phyloP scores from a whole-genome alignment of 2,113 vertebrate genomes.

The Acrocephalus arundinaceus region DNA sequence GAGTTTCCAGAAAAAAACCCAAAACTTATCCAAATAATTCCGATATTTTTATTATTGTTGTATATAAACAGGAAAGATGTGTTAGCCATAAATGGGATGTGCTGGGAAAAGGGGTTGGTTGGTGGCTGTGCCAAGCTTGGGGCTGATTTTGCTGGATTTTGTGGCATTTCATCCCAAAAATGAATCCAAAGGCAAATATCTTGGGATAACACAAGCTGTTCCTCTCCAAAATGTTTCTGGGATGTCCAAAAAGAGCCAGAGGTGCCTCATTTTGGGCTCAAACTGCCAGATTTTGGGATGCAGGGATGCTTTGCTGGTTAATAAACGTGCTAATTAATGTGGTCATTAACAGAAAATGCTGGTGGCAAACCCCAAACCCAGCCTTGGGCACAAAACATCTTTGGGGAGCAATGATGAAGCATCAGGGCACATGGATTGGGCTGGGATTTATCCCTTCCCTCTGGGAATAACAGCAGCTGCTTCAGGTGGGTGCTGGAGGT shows the following conservation, averaged over 20 bases:
- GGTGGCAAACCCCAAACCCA: not conserved
- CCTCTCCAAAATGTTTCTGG: not conserved
- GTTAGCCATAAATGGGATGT: not conserved
- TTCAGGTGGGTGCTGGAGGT: not conserved
- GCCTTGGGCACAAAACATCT: not conserved
- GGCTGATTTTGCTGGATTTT: not conserved
- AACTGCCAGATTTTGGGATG: fast-evolving
- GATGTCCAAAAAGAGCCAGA: not conserved
- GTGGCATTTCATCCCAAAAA: not conserved
- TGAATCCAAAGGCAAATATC: not conserved
- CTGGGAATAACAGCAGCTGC: not conserved
- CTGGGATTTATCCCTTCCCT: not conserved
- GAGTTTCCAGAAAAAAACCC: not conserved
- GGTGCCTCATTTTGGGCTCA: not conserved
- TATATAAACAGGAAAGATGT: not conserved
- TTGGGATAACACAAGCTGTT: not conserved
- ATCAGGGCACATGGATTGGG: not conserved
- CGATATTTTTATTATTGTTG: not conserved
- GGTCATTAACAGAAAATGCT: not conserved
- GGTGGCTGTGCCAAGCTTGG: not conserved
- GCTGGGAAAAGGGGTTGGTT: not conserved
- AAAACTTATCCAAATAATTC: fast-evolving
- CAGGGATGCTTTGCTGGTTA: not conserved
- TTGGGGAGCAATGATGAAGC: fast-evolving
- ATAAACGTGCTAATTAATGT: not conserved